These are phyloP conservation scores for Macrosoma leucophasiata DNA, from an alignment of 2,888 invertebrate genomes.

Conservation along the genomic window DNA sequence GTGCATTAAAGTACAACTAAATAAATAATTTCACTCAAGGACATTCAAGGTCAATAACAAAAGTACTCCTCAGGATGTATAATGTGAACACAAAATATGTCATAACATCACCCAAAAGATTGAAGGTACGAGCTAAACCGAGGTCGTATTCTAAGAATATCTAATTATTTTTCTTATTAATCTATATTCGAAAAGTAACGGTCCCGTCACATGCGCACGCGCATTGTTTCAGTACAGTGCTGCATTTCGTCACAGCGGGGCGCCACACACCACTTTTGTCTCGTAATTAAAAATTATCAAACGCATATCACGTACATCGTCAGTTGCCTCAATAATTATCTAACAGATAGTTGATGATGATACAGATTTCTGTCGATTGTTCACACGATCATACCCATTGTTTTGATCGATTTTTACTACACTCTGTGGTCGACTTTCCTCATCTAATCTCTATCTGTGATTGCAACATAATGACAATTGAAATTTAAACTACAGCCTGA, in stretches of 20 bases:
- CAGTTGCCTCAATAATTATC: constrained; percentile 33
- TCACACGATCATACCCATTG: constrained; percentile 10
- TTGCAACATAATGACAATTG: constrained; percentile 29
- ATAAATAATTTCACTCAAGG: no score
- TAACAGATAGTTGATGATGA: constrained; percentile 22
- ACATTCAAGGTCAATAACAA: no score
- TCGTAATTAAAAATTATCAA: constrained; percentile 64
- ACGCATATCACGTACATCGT: constrained; percentile 31
- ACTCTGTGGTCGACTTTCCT: constrained; percentile 7
- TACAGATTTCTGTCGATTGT: constrained; percentile 18
- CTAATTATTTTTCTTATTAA: no score
- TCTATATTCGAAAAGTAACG: no score
- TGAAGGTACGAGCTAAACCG: no score
- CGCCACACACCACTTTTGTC: constrained; percentile 51
- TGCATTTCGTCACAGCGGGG: constrained; percentile 46
- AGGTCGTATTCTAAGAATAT: no score
- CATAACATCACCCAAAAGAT: no score
- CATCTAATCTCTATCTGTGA: constrained; percentile 14
- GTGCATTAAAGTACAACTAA: no score
- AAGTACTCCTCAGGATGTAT: no score
- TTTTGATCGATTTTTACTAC: constrained; percentile 11
- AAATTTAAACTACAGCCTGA: no score
- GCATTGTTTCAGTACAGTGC: constrained; percentile 51
- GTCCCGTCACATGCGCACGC: background rate
- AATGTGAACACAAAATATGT: no score